Evolutionary conservation across 1,140 invertebrate species (phyloP).

Genomic region (Venturia canescens): DNA sequence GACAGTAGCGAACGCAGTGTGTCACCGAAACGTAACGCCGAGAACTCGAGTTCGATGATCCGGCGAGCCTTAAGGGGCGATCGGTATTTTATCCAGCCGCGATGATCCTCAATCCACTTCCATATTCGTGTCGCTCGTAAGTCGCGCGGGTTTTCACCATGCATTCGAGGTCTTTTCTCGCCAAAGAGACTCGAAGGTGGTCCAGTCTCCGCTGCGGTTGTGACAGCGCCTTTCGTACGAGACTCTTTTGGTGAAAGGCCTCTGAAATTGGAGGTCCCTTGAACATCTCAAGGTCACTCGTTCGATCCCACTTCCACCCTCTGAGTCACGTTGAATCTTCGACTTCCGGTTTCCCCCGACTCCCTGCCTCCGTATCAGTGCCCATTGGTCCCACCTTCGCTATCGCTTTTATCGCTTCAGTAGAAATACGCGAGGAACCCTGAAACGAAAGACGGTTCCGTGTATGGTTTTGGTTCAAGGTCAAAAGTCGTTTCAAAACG

Average conservation of each 20-base stretch:
- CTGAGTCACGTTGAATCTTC: slow-evolving; percentile 13
- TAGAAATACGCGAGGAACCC: slow-evolving; percentile 70
- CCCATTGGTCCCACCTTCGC: not conserved
- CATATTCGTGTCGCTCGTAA: not conserved
- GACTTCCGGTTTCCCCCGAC: slow-evolving; percentile 27
- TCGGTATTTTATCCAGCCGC: not conserved
- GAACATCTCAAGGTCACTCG: slow-evolving; percentile 17
- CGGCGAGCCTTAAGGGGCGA: not conserved
- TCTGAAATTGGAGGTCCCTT: slow-evolving; percentile 1
- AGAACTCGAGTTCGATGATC: not conserved
- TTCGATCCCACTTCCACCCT: not conserved
- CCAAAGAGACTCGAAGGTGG: slow-evolving; percentile 3
- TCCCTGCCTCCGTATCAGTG: slow-evolving; percentile 1
- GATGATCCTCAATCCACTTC: not conserved
- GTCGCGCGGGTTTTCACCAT: not conserved
- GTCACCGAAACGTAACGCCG: not conserved
- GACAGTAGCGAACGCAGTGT: slow-evolving; percentile 1
- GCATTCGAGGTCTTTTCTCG: not conserved
- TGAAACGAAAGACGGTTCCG: slow-evolving; percentile 57
- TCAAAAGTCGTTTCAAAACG: slow-evolving; percentile 14
- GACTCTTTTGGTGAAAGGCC: slow-evolving; percentile 32
- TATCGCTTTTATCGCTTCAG: slow-evolving; percentile 49
- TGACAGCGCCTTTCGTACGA: not conserved
- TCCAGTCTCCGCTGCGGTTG: slow-evolving; percentile 1
- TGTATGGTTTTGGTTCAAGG: slow-evolving; percentile 29